These are phyloP conservation scores for Embiotoca jacksoni DNA, from an alignment of 2,113 vertebrate species.

Conservation along the genomic window DNA sequence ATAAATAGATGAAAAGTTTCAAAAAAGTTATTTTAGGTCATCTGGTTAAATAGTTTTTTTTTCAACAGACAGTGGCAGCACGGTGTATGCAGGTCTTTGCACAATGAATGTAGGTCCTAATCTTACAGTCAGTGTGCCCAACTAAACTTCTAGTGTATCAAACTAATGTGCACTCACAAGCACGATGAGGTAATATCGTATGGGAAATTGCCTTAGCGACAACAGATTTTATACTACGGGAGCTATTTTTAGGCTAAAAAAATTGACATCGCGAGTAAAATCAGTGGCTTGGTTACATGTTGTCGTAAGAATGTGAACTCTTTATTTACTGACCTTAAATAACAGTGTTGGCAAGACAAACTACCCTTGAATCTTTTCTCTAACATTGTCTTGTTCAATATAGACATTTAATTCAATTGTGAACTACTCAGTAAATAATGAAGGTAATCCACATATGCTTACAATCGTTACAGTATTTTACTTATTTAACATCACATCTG, in stretches of 20 bases:
- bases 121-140: background rate
- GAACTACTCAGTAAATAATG: background rate
- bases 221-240: background rate
- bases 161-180: background rate
- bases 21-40: background rate
- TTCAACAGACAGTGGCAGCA: background rate
- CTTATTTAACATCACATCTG: no score
- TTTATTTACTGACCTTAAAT: no score
- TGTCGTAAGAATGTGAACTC: no score
- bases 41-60: background rate
- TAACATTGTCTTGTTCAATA: background rate
- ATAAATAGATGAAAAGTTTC: background rate
- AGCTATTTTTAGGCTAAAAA: background rate
- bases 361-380: no score
- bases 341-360: no score
- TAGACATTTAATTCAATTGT: background rate
- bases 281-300: no score
- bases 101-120: background rate
- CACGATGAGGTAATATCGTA: background rate
- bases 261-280: no score
- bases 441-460: no score
- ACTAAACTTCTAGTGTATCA: background rate
- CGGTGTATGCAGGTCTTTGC: background rate
- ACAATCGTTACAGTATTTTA: no score
- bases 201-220: background rate